Base-by-base conservation (phyloP, 2,113 vertebrate species). In the Coreoperca whiteheadi region DNA sequence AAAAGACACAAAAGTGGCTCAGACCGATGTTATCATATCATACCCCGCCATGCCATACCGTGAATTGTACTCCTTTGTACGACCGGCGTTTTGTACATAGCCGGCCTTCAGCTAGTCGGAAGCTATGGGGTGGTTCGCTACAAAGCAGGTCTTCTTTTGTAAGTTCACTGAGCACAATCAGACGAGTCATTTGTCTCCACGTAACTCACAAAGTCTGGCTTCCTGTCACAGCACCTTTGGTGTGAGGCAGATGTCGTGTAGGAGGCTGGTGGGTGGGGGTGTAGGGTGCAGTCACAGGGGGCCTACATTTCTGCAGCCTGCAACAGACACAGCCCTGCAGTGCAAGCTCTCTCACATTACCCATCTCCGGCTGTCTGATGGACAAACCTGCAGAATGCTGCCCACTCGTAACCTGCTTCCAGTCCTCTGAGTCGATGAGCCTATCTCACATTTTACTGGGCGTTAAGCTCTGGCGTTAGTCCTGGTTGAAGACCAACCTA, bases 221-320 rank as follows among this genome's bases (percentile, higher is more conserved):
- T 63, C 10, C 39, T 37, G 37, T 59, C 21, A 0, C 39, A 59
- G 64, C 37, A 23, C 41, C 30, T 23, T 20, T 20, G 46, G 73
- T 25, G 72, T 57, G 50, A 46, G 21, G 41, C 39, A 60, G 76
- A 25, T 21, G 30, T 78, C 53, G 8, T 60, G 76, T 18, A 12
- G 74, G 23, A 20, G 75, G 16, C 50, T 54, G 37, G 25, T 46
- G 75, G 63, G 37, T 39, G 32, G 32, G 6, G 61, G n/a, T 54
- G 74, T 20, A 6, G 41, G 32, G 21, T 43, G 10, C 61, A 34
- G 63, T 66, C 60, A 28, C 64, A 25, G 51, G 30, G 8, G 25
- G 53, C 28, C 71, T 11, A 10, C 70, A n/a, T 71, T 71, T 21
- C 77, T 53, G 56, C 65, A 79, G 60, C 57, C 60, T 63, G 34